Evolutionary conservation across 2,888 invertebrate genomes (phyloP).

Genomic region (Macroteleia sp.): DNA sequence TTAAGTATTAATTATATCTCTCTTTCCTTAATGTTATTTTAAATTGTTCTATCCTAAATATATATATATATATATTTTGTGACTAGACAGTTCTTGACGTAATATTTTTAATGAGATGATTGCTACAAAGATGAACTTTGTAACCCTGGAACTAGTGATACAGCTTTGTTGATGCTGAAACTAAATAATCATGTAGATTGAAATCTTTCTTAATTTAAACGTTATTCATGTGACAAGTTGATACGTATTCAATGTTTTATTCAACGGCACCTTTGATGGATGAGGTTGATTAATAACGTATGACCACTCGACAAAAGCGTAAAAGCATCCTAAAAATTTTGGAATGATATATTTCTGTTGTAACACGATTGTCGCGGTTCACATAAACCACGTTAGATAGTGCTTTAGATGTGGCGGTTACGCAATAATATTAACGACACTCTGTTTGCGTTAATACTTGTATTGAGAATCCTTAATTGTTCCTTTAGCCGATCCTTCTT

Average conservation of each 20-base stretch:
- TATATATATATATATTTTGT: no score
- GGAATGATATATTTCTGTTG: conserved; percentile 6
- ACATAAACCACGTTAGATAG: conserved; percentile 8
- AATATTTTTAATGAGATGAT: conserved; percentile 21
- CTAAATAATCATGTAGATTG: conserved; percentile 23
- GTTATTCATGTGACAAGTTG: conserved; percentile 36
- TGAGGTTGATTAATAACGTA: conserved; percentile 32
- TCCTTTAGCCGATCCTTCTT: conserved; percentile 41
- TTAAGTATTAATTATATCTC: no score
- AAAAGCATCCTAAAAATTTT: conserved; percentile 17
- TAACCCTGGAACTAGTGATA: conserved; percentile 33
- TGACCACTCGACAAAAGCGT: not conserved
- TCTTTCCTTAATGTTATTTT: no score
- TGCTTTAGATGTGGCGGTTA: conserved; percentile 53
- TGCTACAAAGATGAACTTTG: conserved; percentile 30
- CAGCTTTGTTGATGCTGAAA: conserved; percentile 27
- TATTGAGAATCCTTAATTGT: conserved; percentile 26
- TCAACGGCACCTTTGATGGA: conserved; percentile 21
- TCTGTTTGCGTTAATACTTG: conserved; percentile 26
- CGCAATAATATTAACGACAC: conserved; percentile 27
- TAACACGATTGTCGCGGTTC: conserved; percentile 5
- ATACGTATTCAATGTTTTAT: conserved; percentile 36
- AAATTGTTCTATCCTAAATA: no score
- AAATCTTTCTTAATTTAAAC: conserved; percentile 41
- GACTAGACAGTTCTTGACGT: conserved; percentile 22